These are phyloP conservation scores for Parotocinclus haroldoi DNA, from an alignment of 2,797 vertebrate species.

Conservation along the genomic window DNA sequence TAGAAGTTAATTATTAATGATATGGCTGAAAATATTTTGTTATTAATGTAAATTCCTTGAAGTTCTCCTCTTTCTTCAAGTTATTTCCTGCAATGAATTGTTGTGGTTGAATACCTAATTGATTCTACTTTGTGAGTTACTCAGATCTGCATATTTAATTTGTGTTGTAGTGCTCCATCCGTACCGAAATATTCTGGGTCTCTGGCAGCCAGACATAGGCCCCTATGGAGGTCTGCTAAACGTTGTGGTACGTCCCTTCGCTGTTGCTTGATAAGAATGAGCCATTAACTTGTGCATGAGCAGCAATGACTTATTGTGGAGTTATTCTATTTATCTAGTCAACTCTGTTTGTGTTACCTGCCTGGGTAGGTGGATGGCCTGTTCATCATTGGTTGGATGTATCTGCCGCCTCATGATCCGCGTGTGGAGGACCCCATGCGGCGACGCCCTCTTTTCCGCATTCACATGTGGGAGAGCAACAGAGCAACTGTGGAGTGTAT, in stretches of 20 bases:
- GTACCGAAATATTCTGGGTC: slow-evolving; percentile 88
- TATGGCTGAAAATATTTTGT: too few relatives aligned
- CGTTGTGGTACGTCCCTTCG: slow-evolving; percentile 83
- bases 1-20: too few relatives aligned
- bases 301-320: neutral
- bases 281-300: neutral
- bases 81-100: neutral
- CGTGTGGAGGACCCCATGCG: slow-evolving; percentile 96
- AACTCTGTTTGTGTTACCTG: neutral
- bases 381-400: slow-evolving; percentile 98
- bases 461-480: slow-evolving; percentile 88
- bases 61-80: too few relatives aligned
- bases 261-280: neutral
- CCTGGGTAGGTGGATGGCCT: slow-evolving; percentile 85
- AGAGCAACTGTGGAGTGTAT: slow-evolving; percentile 94
- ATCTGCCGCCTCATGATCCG: slow-evolving; percentile 93
- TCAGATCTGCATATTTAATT: slow-evolving; percentile 6
- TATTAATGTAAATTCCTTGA: too few relatives aligned
- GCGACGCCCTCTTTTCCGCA: slow-evolving; percentile 90
- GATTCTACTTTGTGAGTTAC: neutral
- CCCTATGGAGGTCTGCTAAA: slow-evolving; percentile 96
- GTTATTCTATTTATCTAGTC: neutral
- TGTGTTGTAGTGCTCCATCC: slow-evolving; percentile 85
- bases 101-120: neutral
- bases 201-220: slow-evolving; percentile 99